Percentiles rank a stretch among this genome's conserved stretches.
Conservation (phyloP, 2,888 invertebrate species). For the Lasius fuliginosus region DNA sequence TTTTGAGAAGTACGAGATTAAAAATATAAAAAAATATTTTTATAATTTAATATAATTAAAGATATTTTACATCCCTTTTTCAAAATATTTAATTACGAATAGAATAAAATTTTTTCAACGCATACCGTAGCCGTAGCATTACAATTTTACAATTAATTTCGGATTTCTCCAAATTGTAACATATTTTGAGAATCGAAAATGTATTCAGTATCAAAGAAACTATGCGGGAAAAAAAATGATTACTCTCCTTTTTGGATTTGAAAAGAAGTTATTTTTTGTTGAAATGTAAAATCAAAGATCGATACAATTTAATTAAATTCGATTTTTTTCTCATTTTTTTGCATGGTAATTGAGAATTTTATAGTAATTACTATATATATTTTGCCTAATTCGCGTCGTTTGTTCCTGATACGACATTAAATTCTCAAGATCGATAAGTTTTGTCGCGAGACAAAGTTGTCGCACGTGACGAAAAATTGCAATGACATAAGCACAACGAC, state of each 20-base stretch:
- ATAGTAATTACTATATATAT: constrained; percentile 8
- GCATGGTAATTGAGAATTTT: constrained; percentile 14
- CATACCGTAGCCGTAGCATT: background rate
- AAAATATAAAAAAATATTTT: background rate
- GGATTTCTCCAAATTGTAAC: background rate
- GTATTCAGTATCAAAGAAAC: background rate
- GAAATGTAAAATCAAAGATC: background rate
- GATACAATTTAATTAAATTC: background rate
- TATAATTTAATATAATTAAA: background rate
- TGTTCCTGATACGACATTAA: background rate
- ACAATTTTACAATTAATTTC: background rate
- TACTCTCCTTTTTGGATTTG: background rate
- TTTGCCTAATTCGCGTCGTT: background rate
- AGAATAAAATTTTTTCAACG: background rate
- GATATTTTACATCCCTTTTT: background rate
- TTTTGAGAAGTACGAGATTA: background rate
- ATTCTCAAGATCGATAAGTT: constrained; percentile 40
- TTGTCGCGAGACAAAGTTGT: constrained; percentile 26
- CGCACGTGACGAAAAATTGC: constrained; percentile 18
- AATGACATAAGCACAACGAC: constrained; percentile 15
- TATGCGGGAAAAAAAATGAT: too few species aligned
- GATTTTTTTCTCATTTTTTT: background rate
- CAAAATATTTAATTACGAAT: background rate
- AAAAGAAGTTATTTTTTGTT: background rate
- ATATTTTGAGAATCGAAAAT: too few species aligned